A percentile compares a stretch with the other conserved stretches of the same genome.
These are phyloP conservation scores for Erebia palarica DNA, from an alignment of 2,888 invertebrate genomes.

Conservation along the genomic window DNA sequence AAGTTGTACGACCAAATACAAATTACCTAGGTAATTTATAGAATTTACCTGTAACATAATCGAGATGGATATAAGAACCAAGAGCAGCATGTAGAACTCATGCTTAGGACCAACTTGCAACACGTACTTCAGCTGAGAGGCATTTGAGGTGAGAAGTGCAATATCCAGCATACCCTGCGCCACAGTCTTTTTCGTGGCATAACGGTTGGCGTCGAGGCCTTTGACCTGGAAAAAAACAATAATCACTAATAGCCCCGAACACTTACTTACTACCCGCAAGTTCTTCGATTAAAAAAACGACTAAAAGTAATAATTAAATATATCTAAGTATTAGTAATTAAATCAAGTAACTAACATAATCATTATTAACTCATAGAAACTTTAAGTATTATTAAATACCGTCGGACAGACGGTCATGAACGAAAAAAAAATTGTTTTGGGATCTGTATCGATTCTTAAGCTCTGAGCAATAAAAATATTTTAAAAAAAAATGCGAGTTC, in stretches of 20 bases:
- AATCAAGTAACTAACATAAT: slow-evolving; percentile 1
- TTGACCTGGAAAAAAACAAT: slow-evolving; percentile 81
- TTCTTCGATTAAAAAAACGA: too few species aligned
- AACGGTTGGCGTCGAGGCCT: slow-evolving; percentile 91
- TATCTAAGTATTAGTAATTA: too few species aligned
- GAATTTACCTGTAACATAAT: slow-evolving; percentile 90
- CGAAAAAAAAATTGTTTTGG: too few species aligned
- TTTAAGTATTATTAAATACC: too few species aligned
- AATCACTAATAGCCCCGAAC: too few species aligned
- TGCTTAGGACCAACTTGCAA: slow-evolving; percentile 92
- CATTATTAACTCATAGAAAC: neutral
- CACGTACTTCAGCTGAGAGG: slow-evolving; percentile 93
- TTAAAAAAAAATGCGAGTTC: too few species aligned
- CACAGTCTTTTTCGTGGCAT: slow-evolving; percentile 96
- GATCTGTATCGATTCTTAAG: too few species aligned
- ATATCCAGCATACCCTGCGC: slow-evolving; percentile 96
- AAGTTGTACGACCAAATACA: too few species aligned
- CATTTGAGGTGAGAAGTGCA: slow-evolving; percentile 93
- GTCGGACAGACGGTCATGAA: too few species aligned
- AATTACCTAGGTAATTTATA: neutral
- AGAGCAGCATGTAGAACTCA: slow-evolving; percentile 92
- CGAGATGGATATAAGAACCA: slow-evolving; percentile 90
- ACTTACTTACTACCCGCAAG: too few species aligned
- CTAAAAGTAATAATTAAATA: too few species aligned
- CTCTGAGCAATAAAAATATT: too few species aligned